Percentiles rank a stretch among this genome's conserved stretches.
Conservation (phyloP, 2,888 invertebrate species). For the Zaprionus obscuricornis region DNA sequence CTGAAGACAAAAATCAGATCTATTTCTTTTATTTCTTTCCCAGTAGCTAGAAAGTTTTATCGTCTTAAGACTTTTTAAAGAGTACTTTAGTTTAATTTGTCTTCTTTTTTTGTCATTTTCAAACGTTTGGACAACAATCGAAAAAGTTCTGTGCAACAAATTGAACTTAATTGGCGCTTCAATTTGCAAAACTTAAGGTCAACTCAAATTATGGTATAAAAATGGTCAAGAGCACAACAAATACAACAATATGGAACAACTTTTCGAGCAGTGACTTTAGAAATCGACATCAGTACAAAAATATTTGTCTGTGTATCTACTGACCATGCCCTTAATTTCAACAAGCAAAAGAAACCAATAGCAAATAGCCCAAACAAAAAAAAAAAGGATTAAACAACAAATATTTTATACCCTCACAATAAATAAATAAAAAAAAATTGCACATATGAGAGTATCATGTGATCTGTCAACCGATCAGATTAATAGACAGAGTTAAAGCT, state of each 20-base stretch:
- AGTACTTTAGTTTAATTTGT: no score
- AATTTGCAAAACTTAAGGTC: conserved; percentile 27
- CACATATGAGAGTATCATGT: no score
- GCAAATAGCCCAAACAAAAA: conserved; percentile 3
- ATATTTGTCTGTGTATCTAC: conserved; percentile 6
- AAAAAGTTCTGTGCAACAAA: conserved; percentile 47
- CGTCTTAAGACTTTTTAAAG: no score
- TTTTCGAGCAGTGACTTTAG: conserved; percentile 31
- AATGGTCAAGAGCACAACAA: conserved; percentile 19
- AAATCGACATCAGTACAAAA: conserved; percentile 41
- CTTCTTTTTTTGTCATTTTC: background rate
- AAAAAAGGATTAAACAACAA: background rate
- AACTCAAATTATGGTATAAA: conserved; percentile 13
- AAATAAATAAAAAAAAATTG: no score
- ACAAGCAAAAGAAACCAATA: background rate
- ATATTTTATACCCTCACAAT: background rate
- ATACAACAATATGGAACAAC: conserved; percentile 7
- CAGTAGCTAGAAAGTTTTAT: no score
- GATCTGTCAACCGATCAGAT: no score
- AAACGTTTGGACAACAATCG: conserved; percentile 35
- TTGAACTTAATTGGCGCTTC: conserved; percentile 52
- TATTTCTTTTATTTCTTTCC: no score
- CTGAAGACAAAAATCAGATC: background rate
- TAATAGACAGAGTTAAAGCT: no score
- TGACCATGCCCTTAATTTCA: conserved; percentile 22